A percentile compares a stretch with the other conserved stretches of the same genome.
Conservation (phyloP, 2,888 invertebrate genomes). For the Syrista parreyssii region DNA sequence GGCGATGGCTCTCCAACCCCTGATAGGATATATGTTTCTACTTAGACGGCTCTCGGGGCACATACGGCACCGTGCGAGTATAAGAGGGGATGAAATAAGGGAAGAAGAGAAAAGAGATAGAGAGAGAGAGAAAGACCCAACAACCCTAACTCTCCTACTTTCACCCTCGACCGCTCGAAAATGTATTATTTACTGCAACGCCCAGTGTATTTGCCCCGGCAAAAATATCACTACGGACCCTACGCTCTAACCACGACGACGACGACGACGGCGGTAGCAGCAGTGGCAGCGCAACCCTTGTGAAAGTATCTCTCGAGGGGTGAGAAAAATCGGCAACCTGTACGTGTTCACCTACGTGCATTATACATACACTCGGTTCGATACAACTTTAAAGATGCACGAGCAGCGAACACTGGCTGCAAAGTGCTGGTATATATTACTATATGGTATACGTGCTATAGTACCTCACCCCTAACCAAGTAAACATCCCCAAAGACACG, state of each 20-base stretch:
- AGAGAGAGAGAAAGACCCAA: neutral
- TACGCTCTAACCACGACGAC: neutral
- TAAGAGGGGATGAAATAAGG: neutral
- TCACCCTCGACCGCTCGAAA: conserved; percentile 23
- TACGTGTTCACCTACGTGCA: conserved; percentile 13
- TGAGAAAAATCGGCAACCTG: conserved; percentile 37
- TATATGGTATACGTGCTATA: neutral
- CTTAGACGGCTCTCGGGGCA: conserved; percentile 25
- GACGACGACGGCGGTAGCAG: neutral
- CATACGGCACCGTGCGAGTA: neutral
- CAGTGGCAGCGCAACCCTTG: conserved; percentile 1
- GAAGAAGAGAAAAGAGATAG: neutral
- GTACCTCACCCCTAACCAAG: neutral
- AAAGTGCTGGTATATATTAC: neutral
- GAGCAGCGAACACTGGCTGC: neutral
- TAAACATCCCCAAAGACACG: neutral
- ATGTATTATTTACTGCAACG: conserved; percentile 49
- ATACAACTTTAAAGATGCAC: neutral
- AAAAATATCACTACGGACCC: conserved; percentile 17
- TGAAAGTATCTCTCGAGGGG: neutral
- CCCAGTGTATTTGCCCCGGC: conserved; percentile 30
- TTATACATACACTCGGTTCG: neutral
- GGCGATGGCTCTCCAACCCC: conserved; percentile 15
- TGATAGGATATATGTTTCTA: conserved; percentile 30
- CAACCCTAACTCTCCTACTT: neutral